Evolutionary conservation across 2,113 vertebrate species (phyloP).

Genomic region (Sitta europaea): DNA sequence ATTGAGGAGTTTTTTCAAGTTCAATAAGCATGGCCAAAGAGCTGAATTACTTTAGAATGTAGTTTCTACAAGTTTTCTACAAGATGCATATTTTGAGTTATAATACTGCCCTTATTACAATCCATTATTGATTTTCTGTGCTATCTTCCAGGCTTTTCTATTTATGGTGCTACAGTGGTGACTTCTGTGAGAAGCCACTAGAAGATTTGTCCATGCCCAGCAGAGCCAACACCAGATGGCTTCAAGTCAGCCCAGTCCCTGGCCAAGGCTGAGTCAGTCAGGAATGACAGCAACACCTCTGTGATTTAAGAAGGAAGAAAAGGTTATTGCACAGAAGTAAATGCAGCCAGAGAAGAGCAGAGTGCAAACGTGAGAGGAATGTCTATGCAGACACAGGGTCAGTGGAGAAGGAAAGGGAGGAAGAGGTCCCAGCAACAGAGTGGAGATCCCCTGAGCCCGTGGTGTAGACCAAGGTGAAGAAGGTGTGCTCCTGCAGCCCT

Average conservation of each 20-base stretch:
- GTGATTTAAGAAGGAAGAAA: not conserved
- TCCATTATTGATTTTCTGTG: not conserved
- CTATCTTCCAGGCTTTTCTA: not conserved
- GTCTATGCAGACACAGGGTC: not conserved
- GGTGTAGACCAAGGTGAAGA: not conserved
- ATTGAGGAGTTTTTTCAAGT: not conserved
- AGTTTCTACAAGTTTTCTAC: not conserved
- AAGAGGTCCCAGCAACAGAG: fast-evolving
- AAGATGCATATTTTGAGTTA: not conserved
- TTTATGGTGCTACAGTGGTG: not conserved
- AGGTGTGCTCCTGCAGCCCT: not conserved
- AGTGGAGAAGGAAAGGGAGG: not conserved
- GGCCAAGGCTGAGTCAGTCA: not conserved
- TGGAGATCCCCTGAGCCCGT: fast-evolving
- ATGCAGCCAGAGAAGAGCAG: not conserved
- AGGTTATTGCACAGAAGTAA: not conserved
- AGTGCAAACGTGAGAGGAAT: not conserved
- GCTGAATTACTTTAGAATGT: not conserved
- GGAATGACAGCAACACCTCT: not conserved
- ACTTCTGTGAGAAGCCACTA: not conserved
- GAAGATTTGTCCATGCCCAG: not conserved
- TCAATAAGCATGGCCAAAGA: not conserved
- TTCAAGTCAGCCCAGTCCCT: fast-evolving
- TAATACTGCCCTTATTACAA: not conserved
- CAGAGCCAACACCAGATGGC: fast-evolving